These are phyloP conservation scores for Cotesia chilonis DNA, from an alignment of 1,140 invertebrate species.

Conservation along the genomic window DNA sequence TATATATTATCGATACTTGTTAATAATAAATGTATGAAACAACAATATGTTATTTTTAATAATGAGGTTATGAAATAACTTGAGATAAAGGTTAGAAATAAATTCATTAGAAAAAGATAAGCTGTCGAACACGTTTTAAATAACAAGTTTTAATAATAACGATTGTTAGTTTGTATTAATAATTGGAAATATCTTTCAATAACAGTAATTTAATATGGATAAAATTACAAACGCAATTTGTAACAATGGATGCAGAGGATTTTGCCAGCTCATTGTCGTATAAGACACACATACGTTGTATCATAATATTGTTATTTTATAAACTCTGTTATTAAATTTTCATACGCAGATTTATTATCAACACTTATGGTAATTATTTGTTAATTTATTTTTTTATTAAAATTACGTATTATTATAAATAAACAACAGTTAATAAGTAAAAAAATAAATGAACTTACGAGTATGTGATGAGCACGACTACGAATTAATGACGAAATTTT, in stretches of 20 bases:
- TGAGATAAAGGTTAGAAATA: constrained; percentile 42
- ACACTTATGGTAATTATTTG: too few relatives aligned
- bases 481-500: constrained; percentile 47
- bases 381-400: too few relatives aligned
- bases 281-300: constrained; percentile 46
- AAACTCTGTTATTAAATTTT: constrained; percentile 20
- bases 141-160: constrained; percentile 19
- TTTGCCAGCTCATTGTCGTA: constrained; percentile 57
- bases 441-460: constrained; percentile 41
- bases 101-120: constrained; percentile 25
- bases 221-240: constrained; percentile 26
- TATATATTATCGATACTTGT: constrained; percentile 18
- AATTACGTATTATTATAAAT: neutral
- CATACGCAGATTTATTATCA: constrained; percentile 11
- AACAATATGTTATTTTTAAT: constrained; percentile 54
- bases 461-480: constrained; percentile 40
- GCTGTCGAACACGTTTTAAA: constrained; percentile 3
- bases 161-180: constrained; percentile 16
- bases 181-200: neutral
- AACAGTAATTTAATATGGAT: neutral
- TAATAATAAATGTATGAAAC: constrained; percentile 32
- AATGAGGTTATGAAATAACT: constrained; percentile 47
- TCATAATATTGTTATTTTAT: constrained; percentile 41
- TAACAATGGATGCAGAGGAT: constrained; percentile 45
- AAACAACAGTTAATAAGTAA: constrained; percentile 30